A percentile compares a stretch with the other conserved stretches of the same genome.
Conservation (phyloP, 1,140 invertebrate genomes). For the Oryzaephilus surinamensis region DNA sequence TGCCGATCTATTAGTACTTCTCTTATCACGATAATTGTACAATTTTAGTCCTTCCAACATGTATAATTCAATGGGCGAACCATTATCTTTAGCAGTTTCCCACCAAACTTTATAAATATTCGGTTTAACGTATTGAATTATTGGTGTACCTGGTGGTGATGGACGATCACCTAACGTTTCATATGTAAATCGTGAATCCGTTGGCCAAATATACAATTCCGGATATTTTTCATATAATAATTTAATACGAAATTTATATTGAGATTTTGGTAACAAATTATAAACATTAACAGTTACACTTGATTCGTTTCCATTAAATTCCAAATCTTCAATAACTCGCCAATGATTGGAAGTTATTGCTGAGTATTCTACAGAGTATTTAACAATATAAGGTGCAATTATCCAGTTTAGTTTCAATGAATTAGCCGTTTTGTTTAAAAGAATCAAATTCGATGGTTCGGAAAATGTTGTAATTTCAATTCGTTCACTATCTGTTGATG, state of each 20-base stretch:
- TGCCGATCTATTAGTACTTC: slow-evolving; percentile 28
- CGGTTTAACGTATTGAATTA: slow-evolving; percentile 48
- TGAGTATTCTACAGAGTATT: slow-evolving; percentile 27
- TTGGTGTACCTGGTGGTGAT: slow-evolving; percentile 53
- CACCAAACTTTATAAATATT: slow-evolving; percentile 63
- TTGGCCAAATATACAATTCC: slow-evolving; percentile 55
- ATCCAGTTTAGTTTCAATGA: slow-evolving; percentile 53
- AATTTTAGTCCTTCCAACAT: slow-evolving; percentile 43
- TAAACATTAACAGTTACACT: slow-evolving; percentile 30
- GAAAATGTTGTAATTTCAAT: slow-evolving; percentile 55
- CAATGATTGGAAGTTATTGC: slow-evolving; percentile 26
- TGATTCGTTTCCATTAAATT: slow-evolving; percentile 9
- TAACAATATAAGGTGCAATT: slow-evolving; percentile 34
- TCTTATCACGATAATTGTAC: slow-evolving; percentile 25
- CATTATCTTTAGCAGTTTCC: slow-evolving; percentile 56
- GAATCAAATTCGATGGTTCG: slow-evolving; percentile 50
- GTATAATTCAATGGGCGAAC: slow-evolving; percentile 49
- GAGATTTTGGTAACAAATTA: slow-evolving; percentile 54
- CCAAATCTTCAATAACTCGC: slow-evolving; percentile 12
- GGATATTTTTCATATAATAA: slow-evolving; percentile 51
- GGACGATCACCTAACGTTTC: slow-evolving; percentile 64
- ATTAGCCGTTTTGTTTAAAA: slow-evolving; percentile 42
- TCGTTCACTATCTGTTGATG: slow-evolving; percentile 51
- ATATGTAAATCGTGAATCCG: slow-evolving; percentile 55
- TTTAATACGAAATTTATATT: slow-evolving; percentile 63